Percentiles rank a stretch among this genome's conserved stretches.
Conservation (phyloP, 2,797 vertebrate species). For the Pangasius macronema region DNA sequence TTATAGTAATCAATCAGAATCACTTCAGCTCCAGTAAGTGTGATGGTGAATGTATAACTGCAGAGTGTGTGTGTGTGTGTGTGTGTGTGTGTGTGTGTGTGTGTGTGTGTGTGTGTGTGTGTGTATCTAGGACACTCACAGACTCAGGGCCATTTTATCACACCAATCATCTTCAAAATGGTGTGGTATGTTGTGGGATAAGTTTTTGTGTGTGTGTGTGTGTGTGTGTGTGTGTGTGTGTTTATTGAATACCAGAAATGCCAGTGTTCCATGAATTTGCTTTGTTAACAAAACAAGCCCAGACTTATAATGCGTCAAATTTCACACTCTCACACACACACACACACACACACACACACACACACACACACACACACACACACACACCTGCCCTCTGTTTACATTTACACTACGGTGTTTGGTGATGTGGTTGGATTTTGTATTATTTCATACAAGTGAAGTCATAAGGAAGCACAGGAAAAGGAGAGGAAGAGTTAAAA, state of each 20-base stretch:
- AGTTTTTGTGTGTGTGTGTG: slow-evolving; percentile 25
- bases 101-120: slow-evolving; percentile 24
- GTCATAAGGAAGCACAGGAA: neutral
- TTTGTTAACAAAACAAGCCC: slow-evolving; percentile 32
- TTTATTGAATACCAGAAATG: slow-evolving; percentile 29
- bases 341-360: neutral
- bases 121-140: neutral
- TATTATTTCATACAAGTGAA: neutral
- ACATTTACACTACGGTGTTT: neutral
- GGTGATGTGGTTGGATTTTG: neutral
- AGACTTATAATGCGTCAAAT: slow-evolving; percentile 4
- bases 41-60: neutral
- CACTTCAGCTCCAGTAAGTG: neutral
- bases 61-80: neutral
- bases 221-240: slow-evolving; percentile 22
- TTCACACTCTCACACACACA: slow-evolving; percentile 19
- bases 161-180: neutral
- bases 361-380: slow-evolving; percentile 6
- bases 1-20: neutral
- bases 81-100: slow-evolving; percentile 31
- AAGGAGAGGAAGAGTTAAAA: neutral
- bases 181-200: neutral
- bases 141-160: neutral
- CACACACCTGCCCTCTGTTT: slow-evolving; percentile 5
- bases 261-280: slow-evolving; percentile 12